Base-by-base conservation (phyloP, 2,888 invertebrate species). In the Proisotoma minuta region DNA sequence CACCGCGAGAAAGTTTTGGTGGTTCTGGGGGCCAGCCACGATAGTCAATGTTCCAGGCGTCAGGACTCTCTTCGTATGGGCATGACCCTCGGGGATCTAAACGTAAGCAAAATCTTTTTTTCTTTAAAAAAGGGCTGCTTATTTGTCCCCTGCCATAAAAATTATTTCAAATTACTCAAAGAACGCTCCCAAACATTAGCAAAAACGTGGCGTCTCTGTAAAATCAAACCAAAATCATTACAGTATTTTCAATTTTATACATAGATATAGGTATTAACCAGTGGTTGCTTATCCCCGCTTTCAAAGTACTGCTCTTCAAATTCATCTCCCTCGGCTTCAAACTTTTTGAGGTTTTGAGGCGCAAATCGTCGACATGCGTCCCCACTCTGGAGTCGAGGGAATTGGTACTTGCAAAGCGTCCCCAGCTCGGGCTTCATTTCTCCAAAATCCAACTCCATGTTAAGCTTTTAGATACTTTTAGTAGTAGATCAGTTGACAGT, bases 11-110 rank as follows among this genome's bases (percentile, higher is more conserved):
- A 23, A 66, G 24, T 50, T 23, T 12, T 1, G 66, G 66, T 10
- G 60, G 20, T 8, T 29, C 39, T 43, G 66, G 66, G 18, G 66
- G 66, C 66, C 66, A 66, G 12, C 59, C 47, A 27, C 62, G 56
- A 62, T 62, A 66, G 28, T 62, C 59, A 20, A 66, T 60, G 18
- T 29, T 56, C 49, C 49, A 60, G 1, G 54, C 49, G 18, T 66
- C 58, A 2, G 65, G 29, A n/a, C 23, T 48, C 18, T 58, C 26
- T 2, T 50, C 47, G 34, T 3, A 15, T 18, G 49, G 2, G n/a
- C 48, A 5, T 20, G 23, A n/a, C 3, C 24, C 15, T 15, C 22
- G 49, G 34, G 20, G 50, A 28, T 52, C 52, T 52, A 15, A 10
- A 24, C 24, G 50, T 8, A 34, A 10, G 49, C n/a, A 3, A 20